Evolutionary conservation across 2,113 vertebrate species (phyloP), one percentile per base, ranked within the genome.

Genomic region (Erythrocercus mccallii): DNA sequence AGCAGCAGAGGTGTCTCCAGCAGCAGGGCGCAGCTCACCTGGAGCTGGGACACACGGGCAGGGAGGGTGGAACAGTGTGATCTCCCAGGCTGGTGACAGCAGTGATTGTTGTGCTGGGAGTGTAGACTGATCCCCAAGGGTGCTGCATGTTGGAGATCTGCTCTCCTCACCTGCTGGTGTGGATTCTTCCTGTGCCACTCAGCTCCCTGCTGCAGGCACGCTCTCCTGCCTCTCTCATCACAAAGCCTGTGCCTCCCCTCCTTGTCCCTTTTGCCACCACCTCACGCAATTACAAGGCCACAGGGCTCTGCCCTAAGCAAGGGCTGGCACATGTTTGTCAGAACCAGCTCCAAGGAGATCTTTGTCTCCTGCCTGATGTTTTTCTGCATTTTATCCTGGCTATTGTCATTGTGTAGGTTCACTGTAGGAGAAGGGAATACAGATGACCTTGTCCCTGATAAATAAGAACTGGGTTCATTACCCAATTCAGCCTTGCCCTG

Each of bases 201-300:
- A 54, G 40, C 40, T 31, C 70, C 69, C 40, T 27, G 19, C 37
- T 62, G 45, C 0, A 0, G 18, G 12, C 0, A 0, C 30, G 1
- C 15, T n/a, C 53, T 86, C 28, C 57, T 48, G 1, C 14, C 37
- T 56, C 54, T 33, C 47, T 79, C 25, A 0, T 30, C 51, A 12
- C 30, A 53, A 25, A 21, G 19, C 4, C 48, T 47, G n/a, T 61
- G 24, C 15, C 27, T 77, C 33, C 33, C 2, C 30, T 73, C 37
- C n/a, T 48, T 8, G 3, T 33, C 40, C 53, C 33, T 65, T 90
- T 44, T 53, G 24, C 12, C 45, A 74, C 15, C n/a, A 15, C 33
- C 14, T n/a, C 18, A 22, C 71, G n/a, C 40, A 74, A 54, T 48
- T n/a, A 6, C 0, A 73, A 45, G 31, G 48, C 28, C 57, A 9